Conservation (phyloP, 2,797 vertebrate species). For the Myotis pilosus region DNA sequence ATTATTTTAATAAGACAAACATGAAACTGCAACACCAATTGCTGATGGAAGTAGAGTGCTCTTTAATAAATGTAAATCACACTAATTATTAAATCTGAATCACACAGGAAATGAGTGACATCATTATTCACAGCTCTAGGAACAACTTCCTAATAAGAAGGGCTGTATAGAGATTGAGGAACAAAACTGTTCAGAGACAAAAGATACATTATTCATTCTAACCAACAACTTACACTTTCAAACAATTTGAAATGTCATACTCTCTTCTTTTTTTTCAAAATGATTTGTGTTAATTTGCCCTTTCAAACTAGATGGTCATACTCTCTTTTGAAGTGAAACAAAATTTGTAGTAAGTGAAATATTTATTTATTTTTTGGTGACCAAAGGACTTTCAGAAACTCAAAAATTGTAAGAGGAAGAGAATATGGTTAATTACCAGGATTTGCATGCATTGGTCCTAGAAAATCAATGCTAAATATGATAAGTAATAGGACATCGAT, state of each 20-base stretch:
- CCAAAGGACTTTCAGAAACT: background rate
- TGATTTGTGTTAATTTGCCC: background rate
- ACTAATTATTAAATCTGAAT: constrained; percentile 34
- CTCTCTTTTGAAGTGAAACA: background rate
- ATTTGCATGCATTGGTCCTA: background rate
- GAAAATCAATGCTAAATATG: background rate
- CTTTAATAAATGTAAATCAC: constrained; percentile 25
- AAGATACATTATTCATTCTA: background rate
- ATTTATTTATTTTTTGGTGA: background rate
- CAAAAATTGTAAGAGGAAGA: background rate
- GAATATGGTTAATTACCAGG: background rate
- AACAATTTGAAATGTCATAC: background rate
- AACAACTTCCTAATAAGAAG: constrained; percentile 7
- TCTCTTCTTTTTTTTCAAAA: background rate
- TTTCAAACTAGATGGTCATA: background rate
- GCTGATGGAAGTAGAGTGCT: background rate
- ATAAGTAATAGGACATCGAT: background rate
- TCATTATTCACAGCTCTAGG: background rate
- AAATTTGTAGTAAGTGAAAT: background rate
- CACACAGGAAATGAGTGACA: background rate
- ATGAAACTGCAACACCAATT: background rate
- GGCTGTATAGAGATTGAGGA: background rate
- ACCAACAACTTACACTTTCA: background rate
- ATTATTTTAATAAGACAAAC: background rate
- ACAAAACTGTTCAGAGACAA: constrained; percentile 28